Percentiles rank a stretch among this genome's conserved stretches.
These are phyloP conservation scores for Lissonota sp. DNA, from an alignment of 2,888 invertebrate genomes.

Conservation along the genomic window DNA sequence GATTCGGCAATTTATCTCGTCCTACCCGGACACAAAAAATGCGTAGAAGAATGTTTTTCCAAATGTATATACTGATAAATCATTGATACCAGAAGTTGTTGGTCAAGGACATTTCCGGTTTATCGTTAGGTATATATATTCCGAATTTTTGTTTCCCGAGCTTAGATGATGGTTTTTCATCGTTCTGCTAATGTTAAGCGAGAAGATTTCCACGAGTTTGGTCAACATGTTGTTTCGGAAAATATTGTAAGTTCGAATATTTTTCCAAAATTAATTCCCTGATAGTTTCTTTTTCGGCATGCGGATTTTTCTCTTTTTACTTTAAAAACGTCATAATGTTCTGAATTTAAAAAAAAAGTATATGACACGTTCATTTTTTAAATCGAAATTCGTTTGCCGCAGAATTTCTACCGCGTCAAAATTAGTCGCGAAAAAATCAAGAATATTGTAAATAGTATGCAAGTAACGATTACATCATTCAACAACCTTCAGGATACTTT, in stretches of 20 bases:
- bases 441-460: too few species aligned
- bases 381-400: too few species aligned
- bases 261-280: too few species aligned
- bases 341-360: too few species aligned
- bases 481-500: slow-evolving; percentile 15
- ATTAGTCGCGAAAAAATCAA: too few species aligned
- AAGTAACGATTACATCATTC: neutral
- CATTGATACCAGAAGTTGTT: neutral
- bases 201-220: neutral
- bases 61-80: neutral
- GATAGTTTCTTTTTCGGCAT: too few species aligned
- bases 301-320: too few species aligned
- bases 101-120: slow-evolving; percentile 8
- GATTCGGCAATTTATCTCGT: slow-evolving; percentile 25
- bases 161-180: neutral
- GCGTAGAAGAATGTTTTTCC: slow-evolving; percentile 10
- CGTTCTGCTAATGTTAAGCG: neutral
- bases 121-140: slow-evolving; percentile 33
- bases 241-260: neutral
- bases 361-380: too few species aligned
- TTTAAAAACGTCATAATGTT: too few species aligned
- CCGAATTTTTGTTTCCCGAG: neutral
- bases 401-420: too few species aligned
- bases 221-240: neutral
- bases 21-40: slow-evolving; percentile 4